These are phyloP conservation scores for Tuberolachnus salignus DNA, from an alignment of 2,888 invertebrate species.

Conservation along the genomic window DNA sequence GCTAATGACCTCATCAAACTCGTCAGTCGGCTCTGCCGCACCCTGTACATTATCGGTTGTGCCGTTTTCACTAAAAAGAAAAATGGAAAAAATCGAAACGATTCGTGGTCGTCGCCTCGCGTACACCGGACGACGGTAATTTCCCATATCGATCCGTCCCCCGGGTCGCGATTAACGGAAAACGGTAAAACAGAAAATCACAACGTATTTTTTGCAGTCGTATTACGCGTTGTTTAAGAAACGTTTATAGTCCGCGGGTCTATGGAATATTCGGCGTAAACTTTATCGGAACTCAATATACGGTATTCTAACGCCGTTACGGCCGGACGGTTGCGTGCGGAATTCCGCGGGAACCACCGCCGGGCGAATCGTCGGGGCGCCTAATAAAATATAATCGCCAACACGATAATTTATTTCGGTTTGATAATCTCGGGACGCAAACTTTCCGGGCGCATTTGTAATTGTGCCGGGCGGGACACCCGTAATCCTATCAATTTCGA, in stretches of 20 bases:
- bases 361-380: too few relatives aligned
- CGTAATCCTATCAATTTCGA: conserved; percentile 26
- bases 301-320: neutral
- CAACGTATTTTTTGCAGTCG: too few relatives aligned
- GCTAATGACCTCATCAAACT: too few relatives aligned
- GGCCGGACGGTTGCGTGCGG: neutral
- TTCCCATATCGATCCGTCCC: too few relatives aligned
- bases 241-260: neutral
- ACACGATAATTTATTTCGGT: conserved; percentile 14
- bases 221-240: neutral
- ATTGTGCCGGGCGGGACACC: neutral
- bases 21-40: too few relatives aligned
- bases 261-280: neutral
- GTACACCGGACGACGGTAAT: too few relatives aligned
- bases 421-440: conserved; percentile 21
- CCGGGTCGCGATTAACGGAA: neutral
- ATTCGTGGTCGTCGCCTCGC: too few relatives aligned
- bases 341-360: conserved; percentile 20
- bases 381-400: conserved; percentile 28
- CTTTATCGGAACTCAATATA: conserved; percentile 21
- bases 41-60: too few relatives aligned
- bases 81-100: too few relatives aligned
- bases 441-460: conserved; percentile 32
- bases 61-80: too few relatives aligned
- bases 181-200: conserved; percentile 3